Conservation (phyloP, 2,797 vertebrate genomes). For the Acomys russatus region DNA sequence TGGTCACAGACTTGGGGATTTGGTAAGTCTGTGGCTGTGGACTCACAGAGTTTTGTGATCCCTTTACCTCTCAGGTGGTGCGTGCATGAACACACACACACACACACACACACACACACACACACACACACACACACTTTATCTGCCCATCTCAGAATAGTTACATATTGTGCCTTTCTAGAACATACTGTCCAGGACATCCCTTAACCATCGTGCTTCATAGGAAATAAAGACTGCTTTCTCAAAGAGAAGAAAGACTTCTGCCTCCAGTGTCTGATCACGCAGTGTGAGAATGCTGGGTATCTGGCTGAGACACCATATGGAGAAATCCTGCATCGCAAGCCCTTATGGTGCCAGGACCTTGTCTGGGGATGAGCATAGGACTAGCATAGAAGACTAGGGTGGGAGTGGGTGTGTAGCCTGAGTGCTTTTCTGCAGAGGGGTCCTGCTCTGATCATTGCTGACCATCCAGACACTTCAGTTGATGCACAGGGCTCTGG, state of each 20-base stretch:
- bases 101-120: too few species aligned
- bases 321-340: background rate
- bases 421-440: background rate
- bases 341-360: background rate
- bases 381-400: background rate
- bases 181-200: background rate
- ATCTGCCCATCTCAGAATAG: conserved; percentile 5
- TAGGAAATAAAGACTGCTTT: background rate
- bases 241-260: background rate
- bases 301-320: background rate
- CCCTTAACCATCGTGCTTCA: conserved; percentile 8
- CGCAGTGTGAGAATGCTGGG: background rate
- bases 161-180: background rate
- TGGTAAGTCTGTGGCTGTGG: background rate
- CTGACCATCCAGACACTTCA: background rate
- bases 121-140: background rate
- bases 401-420: background rate
- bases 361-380: background rate
- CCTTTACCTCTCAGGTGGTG: background rate
- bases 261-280: conserved; percentile 41
- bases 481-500: background rate
- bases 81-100: too few species aligned
- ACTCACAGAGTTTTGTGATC: background rate
- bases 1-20: conserved; percentile 54
- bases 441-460: background rate